Evolutionary conservation across 2,797 vertebrate species (phyloP), one percentile per base, ranked within the genome.

Genomic region (Valencia hispanica): DNA sequence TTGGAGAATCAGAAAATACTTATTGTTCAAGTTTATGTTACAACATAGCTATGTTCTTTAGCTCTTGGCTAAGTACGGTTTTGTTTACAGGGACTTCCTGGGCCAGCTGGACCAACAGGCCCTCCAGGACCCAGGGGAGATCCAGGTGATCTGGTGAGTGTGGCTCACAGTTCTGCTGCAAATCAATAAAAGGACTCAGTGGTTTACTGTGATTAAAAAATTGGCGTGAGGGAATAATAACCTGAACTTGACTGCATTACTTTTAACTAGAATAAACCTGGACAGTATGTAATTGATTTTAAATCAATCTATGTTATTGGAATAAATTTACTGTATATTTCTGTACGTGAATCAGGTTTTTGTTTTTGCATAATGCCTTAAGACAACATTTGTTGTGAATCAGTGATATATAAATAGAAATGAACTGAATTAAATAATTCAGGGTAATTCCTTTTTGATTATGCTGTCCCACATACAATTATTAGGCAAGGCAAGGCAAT

Each of bases 71-170:
- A 12, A 72, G 18, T 39, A 57, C 14, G 81, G 55, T 86, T 72
- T 83, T 30, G 50, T 84, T 55, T 27, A 22, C 83, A 98, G 97
- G 97, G 97, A 20, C 89, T 95, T 14, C 63, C 78, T 2, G 97
- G 97, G 15, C 92, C 95, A 72, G 86, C 89, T 72, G 97, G 97
- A 55, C 95, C 96, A 80, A 88, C 85, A 6, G 97, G 97, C 0
- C 95, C 96, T 53, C 94, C 95, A 68, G 97, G 97, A 84, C 95
- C 94, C 48, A 89, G 91, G 0, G 97, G 97, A 79, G 97, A 98
- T 86, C 94, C 92, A 0, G 97, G 97, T 43, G 96, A 96, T 69
- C 69, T 87, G 96, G 97, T 99, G 91, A 91, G 95, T 90, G 59
- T 71, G 63, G 61, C 45, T 79, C 48, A 65, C 32, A 15, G 75